Percentiles rank a stretch among this genome's conserved stretches.
Conservation (phyloP, 1,140 invertebrate genomes). For the Drosophila repletoides region DNA sequence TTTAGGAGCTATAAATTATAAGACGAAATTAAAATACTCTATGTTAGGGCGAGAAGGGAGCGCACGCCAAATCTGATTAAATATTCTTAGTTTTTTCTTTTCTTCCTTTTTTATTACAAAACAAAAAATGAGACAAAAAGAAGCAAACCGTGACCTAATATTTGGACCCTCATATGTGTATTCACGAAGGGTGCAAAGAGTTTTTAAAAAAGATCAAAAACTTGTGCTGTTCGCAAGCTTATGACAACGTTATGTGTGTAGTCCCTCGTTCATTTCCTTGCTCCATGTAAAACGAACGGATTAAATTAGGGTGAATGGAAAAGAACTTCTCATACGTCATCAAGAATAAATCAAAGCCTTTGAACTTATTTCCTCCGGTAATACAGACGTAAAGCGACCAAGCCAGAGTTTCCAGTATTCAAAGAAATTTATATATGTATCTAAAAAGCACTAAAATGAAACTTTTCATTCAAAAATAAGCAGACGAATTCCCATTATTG, state of each 20-base stretch:
- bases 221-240: slow-evolving; percentile 62
- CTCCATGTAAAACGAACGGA: slow-evolving; percentile 58
- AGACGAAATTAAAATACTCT: background rate
- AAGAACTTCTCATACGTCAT: slow-evolving; percentile 37
- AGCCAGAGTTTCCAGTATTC: no score
- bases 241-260: slow-evolving; percentile 22
- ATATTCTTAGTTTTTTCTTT: slow-evolving; percentile 51
- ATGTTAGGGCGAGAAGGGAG: background rate
- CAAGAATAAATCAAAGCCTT: slow-evolving; percentile 70
- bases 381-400: no score
- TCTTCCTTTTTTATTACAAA: background rate
- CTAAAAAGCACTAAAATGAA: no score
- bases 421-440: no score
- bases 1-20: background rate
- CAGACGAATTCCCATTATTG: no score
- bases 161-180: slow-evolving; percentile 4
- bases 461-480: no score
- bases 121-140: slow-evolving; percentile 8
- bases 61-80: slow-evolving; percentile 76
- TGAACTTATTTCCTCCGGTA: slow-evolving; percentile 48
- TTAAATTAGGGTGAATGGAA: slow-evolving; percentile 57
- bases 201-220: slow-evolving; percentile 63
- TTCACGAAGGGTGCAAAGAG: slow-evolving; percentile 28
- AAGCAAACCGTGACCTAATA: slow-evolving; percentile 2
- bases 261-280: background rate